phyloP scores from a whole-genome alignment of 2,888 invertebrate species.

The Neoascia interrupta region DNA sequence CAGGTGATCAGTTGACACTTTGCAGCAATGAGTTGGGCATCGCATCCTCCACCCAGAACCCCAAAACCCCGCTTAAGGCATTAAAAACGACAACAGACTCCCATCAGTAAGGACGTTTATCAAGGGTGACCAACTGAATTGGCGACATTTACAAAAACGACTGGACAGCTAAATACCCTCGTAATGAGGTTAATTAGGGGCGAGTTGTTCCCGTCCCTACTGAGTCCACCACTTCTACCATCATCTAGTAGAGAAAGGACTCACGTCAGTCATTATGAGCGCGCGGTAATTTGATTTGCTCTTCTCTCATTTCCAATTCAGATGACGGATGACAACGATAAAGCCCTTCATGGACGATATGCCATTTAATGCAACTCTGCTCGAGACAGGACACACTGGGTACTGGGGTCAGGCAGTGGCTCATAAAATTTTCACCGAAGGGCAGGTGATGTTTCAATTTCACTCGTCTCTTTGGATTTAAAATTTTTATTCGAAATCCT shows the following conservation, averaged over 20 bases:
- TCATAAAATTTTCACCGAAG: slow-evolving; percentile 8
- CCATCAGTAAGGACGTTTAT: neutral
- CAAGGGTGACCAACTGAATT: neutral
- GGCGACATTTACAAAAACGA: slow-evolving; percentile 11
- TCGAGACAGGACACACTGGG: neutral
- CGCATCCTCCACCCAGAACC: too few relatives aligned
- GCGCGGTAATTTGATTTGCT: slow-evolving; percentile 59
- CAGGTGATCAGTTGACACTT: slow-evolving; percentile 55
- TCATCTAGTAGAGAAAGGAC: slow-evolving; percentile 20
- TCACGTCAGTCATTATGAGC: slow-evolving; percentile 53
- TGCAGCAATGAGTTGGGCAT: slow-evolving; percentile 4
- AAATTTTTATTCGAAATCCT: slow-evolving; percentile 40
- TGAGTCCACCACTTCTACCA: neutral
- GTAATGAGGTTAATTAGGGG: slow-evolving; percentile 55
- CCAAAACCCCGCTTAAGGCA: neutral
- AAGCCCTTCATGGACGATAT: slow-evolving; percentile 47
- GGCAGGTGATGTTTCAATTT: slow-evolving; percentile 28
- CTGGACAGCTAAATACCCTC: slow-evolving; percentile 46
- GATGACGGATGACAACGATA: slow-evolving; percentile 56
- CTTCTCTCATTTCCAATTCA: slow-evolving; percentile 62
- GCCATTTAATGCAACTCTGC: slow-evolving; percentile 38
- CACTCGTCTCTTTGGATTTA: slow-evolving; percentile 24
- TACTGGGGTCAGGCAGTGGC: slow-evolving; percentile 1
- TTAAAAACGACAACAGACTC: slow-evolving; percentile 1
- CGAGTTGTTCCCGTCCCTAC: slow-evolving; percentile 5